These are phyloP conservation scores for Petrocephalus microphthalmus DNA, from an alignment of 2,113 vertebrate species.

Conservation along the genomic window DNA sequence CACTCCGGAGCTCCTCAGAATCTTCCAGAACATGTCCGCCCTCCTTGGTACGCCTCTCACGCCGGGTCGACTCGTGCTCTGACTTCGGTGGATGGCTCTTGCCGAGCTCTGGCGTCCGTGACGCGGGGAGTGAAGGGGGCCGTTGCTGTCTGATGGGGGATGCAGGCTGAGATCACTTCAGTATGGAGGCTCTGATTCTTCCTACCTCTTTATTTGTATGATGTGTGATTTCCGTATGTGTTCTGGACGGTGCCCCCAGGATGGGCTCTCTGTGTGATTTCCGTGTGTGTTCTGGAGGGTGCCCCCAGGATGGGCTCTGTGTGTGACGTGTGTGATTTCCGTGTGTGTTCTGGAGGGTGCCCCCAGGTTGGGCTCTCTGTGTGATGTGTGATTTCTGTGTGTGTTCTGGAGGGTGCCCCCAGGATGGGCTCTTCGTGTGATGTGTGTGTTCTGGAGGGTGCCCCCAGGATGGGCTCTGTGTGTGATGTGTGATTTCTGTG, in stretches of 20 bases:
- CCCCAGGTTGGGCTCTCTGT: background rate
- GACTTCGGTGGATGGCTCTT: background rate
- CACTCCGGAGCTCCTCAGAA: conserved; percentile 81
- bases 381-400: no score
- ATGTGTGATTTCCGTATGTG: background rate
- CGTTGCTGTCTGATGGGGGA: background rate
- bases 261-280: background rate
- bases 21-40: conserved; percentile 95
- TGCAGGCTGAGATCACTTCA: background rate
- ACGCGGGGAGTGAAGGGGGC: background rate
- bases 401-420: no score
- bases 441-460: no score
- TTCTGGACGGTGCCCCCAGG: background rate
- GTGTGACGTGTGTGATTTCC: background rate
- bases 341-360: background rate
- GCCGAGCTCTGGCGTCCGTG: background rate
- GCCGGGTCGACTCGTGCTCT: background rate
- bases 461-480: no score
- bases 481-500: no score
- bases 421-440: no score
- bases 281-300: no score
- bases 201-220: background rate
- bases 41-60: conserved; percentile 75
- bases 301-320: background rate
- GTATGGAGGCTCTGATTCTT: background rate